Evolutionary conservation across 2,888 invertebrate species (phyloP), one percentile per base, ranked within the genome.

Genomic region (Cantharis rufa): DNA sequence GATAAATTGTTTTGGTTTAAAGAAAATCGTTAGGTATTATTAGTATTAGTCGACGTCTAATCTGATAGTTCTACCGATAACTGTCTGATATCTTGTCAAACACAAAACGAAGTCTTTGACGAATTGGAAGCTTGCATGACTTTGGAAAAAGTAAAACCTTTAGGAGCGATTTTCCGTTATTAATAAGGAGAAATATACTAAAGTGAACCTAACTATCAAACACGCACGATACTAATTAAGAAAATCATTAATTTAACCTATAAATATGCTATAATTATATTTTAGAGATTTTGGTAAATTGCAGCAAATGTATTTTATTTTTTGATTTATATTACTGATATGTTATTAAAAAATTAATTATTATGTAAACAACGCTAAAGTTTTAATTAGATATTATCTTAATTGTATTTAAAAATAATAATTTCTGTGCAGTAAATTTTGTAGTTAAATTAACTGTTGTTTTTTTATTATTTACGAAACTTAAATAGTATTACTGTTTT

Each of bases 161-260:
- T 84, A 82, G 84, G 83, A 84, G 84, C 83, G 83, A 84, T 84
- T 84, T 84, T 82, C 83, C 81, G 81, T 84, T 82, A 80, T 82
- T 83, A 84, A 84, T 83, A 82, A 82, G 82, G 82, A 81, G 81
- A 83, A 80, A 78, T 81, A 80, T 77, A 81, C 84, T 80, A 84
- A 84, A 83, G 78, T 83, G 83, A 82, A 83, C 83, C 84, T 83
- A 83, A 84, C 76, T 72, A 74, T 70, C 81, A 71, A 80, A 81
- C 86, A 86, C 86, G 87, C 87, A 86, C 86, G 85, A 83, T 83
- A 83, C 86, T 86, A 87, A 87, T 87, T 87, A 87, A 85, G 86
- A 86, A 86, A 86, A 87, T 87, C 86, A 85, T 87, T 87, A 86
- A 86, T 86, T 85, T 82, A 82, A 81, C 84, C 84, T 82, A 85